Evolutionary conservation across 1,140 invertebrate genomes (phyloP), one percentile per base, ranked within the genome.

Genomic region (Stegodyphus mimosarum): DNA sequence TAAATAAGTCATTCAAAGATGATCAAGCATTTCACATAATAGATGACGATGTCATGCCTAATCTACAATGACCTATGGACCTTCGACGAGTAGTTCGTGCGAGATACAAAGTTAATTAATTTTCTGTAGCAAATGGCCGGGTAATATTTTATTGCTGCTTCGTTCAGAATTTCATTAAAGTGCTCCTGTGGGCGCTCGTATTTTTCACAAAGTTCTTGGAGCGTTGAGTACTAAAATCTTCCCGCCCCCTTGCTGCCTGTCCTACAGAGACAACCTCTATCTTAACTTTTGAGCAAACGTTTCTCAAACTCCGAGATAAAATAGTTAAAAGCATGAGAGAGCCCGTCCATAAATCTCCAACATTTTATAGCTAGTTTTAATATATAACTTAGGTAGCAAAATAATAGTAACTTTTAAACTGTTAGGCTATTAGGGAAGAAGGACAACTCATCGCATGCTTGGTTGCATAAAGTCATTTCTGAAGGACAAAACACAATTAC

Each of bases 131-230:
- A 74, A 83, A 72, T 63, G 52, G 64, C 70, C 60, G 53, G 7
- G 67, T 72, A 80, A 80, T 67, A 52, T 83, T 83, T 83, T 83
- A 83, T 83, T 64, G 70, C 33, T 60, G 51, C 18, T 51, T 18
- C 15, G 18, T 15, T 18, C 52, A 74, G 71, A 83, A 83, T 83
- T 83, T 71, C 79, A 73, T 83, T 83, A 73, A 83, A 73, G 33
- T n/a, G 71, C 48, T 74, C 67, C 49, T 67, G 11, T 52, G 64
- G 49, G 75, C 33, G 64, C 50, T 73, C 70, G 63, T 74, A 83
- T 83, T 83, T 83, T 83, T 73, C 70, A 74, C 78, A 55, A 71
- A 80, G 53, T 72, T 80, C 69, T 72, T 80, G 67, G 50, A 80
- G 78, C 79, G 79, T 74, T 52, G 55, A 64, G 55, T 17, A 64